Evolutionary conservation across 2,888 invertebrate genomes (phyloP), one percentile per base, ranked within the genome.

Genomic region (Spodoptera exigua): DNA sequence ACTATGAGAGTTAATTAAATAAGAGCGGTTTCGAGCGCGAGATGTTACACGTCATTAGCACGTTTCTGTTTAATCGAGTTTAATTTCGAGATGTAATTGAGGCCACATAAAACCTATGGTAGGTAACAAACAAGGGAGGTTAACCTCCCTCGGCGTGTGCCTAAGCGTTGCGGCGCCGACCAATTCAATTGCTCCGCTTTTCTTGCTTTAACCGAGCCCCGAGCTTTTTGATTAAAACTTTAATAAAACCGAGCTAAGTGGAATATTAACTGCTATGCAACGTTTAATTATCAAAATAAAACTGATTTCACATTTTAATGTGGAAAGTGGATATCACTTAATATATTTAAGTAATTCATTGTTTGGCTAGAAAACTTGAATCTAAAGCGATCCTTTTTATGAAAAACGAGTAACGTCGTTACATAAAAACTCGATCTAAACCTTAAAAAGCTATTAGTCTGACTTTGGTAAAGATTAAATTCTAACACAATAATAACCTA

Each of bases 191-290:
- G 79, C 79, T 66, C 66, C 71, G 74, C 67, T 64, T 79, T 79
- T 76, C 75, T 76, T 80, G 69, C 78, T 75, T 70, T 68, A 58
- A 67, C 68, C 62, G 54, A 52, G 64, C 49, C 67, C 65, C 69
- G 34, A 69, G 78, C 67, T 70, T 83, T 81, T 79, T 80, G 76
- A 79, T 80, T 84, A 79, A 82, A 80, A 80, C 76, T 83, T 81
- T 78, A 78, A 76, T 78, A 75, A 79, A 81, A 78, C 70, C 71
- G 66, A 69, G 48, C 61, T 68, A 76, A 76, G 66, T 77, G 70
- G 70, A 73, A 78, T 76, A 72, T 70, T 77, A 75, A 77, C 69
- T 61, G 61, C 55, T 61, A 66, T 68, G 70, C 63, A 70, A 63
- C 48, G 64, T 69, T 76, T 74, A 74, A 77, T 77, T 70, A 70